A percentile compares a stretch with the other conserved stretches of the same genome.
Evolutionary conservation across 2,888 invertebrate genomes (phyloP).

Genomic region (Nephrotoma appendiculata): DNA sequence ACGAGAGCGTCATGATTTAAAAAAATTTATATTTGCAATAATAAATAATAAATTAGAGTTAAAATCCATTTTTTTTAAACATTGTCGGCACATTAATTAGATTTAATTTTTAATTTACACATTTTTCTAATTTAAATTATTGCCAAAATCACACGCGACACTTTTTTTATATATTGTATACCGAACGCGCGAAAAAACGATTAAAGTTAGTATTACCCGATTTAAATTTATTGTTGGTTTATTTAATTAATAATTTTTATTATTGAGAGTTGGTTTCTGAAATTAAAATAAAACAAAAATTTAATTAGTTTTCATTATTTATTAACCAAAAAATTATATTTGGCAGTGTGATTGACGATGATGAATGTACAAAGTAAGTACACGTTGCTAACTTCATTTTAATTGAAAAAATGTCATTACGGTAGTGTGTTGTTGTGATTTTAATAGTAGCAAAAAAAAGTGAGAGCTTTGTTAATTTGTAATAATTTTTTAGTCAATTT

Average conservation of each 20-base stretch:
- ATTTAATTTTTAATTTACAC: background rate
- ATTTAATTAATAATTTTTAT: background rate
- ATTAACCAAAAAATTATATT: background rate
- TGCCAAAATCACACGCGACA: background rate
- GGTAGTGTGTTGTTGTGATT: background rate
- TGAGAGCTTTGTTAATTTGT: background rate
- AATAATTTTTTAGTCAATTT: background rate
- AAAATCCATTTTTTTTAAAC: background rate
- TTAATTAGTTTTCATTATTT: background rate
- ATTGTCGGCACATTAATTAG: background rate
- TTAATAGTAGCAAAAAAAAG: background rate
- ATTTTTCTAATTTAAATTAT: background rate
- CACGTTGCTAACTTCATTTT: background rate
- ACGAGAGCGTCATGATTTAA: constrained; percentile 19
- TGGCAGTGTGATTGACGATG: background rate
- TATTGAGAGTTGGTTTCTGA: background rate
- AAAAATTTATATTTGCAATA: background rate
- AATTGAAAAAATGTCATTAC: background rate
- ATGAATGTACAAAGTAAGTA: background rate
- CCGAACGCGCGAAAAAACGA: background rate
- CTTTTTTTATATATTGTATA: background rate
- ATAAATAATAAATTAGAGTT: background rate
- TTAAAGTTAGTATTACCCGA: background rate
- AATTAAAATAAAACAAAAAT: background rate
- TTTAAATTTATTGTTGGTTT: background rate